Percentiles rank a stretch among this genome's conserved stretches.
phyloP scores from a whole-genome alignment of 2,888 invertebrate genomes.

The Penaeus monodon region DNA sequence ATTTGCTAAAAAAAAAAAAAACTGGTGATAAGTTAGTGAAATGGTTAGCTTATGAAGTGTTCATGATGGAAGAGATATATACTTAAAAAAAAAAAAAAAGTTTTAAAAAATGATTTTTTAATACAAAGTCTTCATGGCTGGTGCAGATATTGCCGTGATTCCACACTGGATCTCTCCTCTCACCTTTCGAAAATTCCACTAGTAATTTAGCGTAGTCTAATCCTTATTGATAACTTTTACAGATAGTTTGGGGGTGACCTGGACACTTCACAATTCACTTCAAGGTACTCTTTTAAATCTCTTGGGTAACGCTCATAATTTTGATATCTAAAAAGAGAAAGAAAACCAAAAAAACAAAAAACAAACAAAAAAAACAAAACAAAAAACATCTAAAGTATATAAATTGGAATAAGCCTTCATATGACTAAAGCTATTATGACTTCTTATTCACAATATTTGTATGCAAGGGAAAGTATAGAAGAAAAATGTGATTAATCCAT shows the following conservation, averaged over 20 bases:
- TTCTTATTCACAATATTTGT: too few relatives aligned
- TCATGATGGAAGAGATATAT: slow-evolving; percentile 7
- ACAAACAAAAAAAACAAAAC: too few relatives aligned
- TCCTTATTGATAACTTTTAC: slow-evolving; percentile 28
- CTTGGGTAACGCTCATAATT: too few relatives aligned
- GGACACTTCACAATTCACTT: not conserved
- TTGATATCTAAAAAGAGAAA: too few relatives aligned
- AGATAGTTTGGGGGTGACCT: slow-evolving; percentile 16
- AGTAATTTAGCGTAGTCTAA: slow-evolving; percentile 31
- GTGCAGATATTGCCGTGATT: slow-evolving; percentile 38
- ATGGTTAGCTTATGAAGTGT: slow-evolving; percentile 13
- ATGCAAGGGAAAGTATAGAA: too few relatives aligned
- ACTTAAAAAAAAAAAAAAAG: not conserved
- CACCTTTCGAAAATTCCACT: slow-evolving; percentile 34
- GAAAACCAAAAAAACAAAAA: too few relatives aligned
- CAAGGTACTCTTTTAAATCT: too few relatives aligned
- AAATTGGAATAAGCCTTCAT: too few relatives aligned
- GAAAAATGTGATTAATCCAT: too few relatives aligned
- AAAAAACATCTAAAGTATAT: too few relatives aligned
- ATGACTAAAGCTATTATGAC: too few relatives aligned
- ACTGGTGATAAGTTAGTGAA: not conserved
- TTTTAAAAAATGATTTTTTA: not conserved
- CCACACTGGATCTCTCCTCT: slow-evolving; percentile 40
- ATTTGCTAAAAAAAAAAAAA: not conserved
- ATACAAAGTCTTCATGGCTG: slow-evolving; percentile 32